These are phyloP conservation scores for Drosophila robusta DNA, from an alignment of 2,888 invertebrate genomes.

Conservation along the genomic window DNA sequence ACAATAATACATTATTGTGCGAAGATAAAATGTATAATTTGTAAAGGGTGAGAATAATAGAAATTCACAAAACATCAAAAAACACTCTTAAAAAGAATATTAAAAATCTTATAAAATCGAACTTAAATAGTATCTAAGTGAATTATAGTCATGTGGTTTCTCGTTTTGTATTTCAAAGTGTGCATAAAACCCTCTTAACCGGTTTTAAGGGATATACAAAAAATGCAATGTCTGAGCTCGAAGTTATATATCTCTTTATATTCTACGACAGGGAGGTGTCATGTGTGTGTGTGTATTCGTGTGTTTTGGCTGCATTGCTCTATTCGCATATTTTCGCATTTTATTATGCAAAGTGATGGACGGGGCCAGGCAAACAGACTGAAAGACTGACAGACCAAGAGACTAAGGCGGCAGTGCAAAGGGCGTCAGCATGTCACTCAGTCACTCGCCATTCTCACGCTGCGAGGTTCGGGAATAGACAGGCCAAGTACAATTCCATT, in stretches of 20 bases:
- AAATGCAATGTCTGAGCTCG: constrained; percentile 38
- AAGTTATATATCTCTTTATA: constrained; percentile 32
- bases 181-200: neutral
- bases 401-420: constrained; percentile 35
- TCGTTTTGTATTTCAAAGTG: too few species aligned
- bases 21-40: too few species aligned
- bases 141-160: too few species aligned
- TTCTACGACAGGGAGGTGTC: constrained; percentile 24
- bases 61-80: too few species aligned
- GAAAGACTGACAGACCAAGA: constrained; percentile 40
- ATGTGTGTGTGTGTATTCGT: constrained; percentile 21
- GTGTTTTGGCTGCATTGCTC: constrained; percentile 62
- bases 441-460: constrained; percentile 34
- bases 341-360: constrained; percentile 81
- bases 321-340: constrained; percentile 81
- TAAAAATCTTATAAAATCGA: too few species aligned
- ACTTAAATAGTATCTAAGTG: too few species aligned
- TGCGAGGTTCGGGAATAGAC: constrained; percentile 20
- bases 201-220: neutral
- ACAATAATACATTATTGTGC: too few species aligned
- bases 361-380: constrained; percentile 51
- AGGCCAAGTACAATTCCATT: constrained; percentile 42
- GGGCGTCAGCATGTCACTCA: constrained; percentile 77
- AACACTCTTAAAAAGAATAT: too few species aligned
- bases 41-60: too few species aligned